Percentiles rank a stretch among this genome's conserved stretches.
Evolutionary conservation across 1,140 invertebrate species (phyloP).

Genomic region (Sitophilus oryzae): DNA sequence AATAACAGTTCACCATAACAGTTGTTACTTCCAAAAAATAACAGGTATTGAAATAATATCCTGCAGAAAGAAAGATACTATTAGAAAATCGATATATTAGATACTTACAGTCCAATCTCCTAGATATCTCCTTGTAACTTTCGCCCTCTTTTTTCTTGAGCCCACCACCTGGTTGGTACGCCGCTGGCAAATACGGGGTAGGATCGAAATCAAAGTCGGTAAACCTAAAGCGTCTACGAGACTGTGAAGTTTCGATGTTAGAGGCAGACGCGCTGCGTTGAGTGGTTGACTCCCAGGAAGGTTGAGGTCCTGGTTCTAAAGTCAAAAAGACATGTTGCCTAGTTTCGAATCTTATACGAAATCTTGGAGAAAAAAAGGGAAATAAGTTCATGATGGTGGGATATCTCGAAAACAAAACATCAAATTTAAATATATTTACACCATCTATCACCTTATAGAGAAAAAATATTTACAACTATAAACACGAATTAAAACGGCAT

Average conservation of each 20-base stretch:
- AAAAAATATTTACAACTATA: too few species aligned
- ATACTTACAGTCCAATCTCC: constrained; percentile 40
- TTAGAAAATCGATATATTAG: not conserved
- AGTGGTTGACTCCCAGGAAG: constrained; percentile 33
- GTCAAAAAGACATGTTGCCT: too few species aligned
- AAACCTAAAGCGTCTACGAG: constrained; percentile 21
- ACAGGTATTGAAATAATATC: too few species aligned
- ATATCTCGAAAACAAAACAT: too few species aligned
- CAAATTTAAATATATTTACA: too few species aligned
- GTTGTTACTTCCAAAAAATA: too few species aligned
- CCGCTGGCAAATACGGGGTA: constrained; percentile 24
- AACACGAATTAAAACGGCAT: too few species aligned
- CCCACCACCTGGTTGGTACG: constrained; percentile 24
- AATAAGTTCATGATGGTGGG: too few species aligned
- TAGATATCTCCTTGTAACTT: constrained; percentile 40
- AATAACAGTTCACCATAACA: not conserved
- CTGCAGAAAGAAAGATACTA: not conserved
- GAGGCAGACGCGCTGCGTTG: constrained; percentile 13
- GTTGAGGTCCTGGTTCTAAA: constrained; percentile 28
- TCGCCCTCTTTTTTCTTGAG: constrained; percentile 34
- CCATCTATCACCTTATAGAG: too few species aligned
- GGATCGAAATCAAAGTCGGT: constrained; percentile 30
- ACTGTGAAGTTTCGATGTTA: constrained; percentile 8
- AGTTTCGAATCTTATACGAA: not conserved
- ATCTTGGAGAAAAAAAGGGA: not conserved